These are phyloP conservation scores for Gandaritis pyraliata DNA, from an alignment of 2,888 invertebrate species.

Conservation along the genomic window DNA sequence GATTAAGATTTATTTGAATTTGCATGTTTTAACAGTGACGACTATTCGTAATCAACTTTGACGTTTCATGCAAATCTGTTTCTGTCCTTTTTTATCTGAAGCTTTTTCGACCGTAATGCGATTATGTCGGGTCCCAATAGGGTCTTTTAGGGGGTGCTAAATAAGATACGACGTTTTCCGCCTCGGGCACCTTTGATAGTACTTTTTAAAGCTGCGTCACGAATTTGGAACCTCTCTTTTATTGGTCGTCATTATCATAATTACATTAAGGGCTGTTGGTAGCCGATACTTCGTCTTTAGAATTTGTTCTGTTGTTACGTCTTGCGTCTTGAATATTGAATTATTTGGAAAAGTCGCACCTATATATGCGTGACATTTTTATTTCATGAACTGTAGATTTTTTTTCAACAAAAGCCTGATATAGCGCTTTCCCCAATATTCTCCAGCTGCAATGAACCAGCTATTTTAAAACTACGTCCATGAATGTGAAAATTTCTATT, in stretches of 20 bases:
- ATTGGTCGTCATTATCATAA: constrained; percentile 83
- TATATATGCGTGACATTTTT: constrained; percentile 80
- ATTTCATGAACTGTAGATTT: constrained; percentile 47
- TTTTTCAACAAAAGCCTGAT: too few species aligned
- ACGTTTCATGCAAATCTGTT: constrained; percentile 81
- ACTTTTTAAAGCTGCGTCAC: constrained; percentile 81
- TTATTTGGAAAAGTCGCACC: constrained; percentile 81
- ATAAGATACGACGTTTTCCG: constrained; percentile 83
- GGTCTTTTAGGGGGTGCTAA: constrained; percentile 77
- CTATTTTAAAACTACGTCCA: constrained; percentile 25
- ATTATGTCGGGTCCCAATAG: constrained; percentile 69
- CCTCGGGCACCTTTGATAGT: constrained; percentile 78
- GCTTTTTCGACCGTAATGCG: constrained; percentile 80
- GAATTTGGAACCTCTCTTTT: constrained; percentile 81
- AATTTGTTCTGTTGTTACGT: constrained; percentile 82
- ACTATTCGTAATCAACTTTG: constrained; percentile 70
- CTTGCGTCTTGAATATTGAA: constrained; percentile 80
- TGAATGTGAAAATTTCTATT: constrained; percentile 67
- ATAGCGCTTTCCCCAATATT: too few species aligned
- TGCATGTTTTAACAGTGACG: constrained; percentile 59
- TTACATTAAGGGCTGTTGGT: constrained; percentile 79
- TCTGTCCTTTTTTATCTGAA: constrained; percentile 74
- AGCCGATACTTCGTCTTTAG: constrained; percentile 80
- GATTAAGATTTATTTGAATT: constrained; percentile 56
- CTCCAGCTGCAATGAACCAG: constrained; percentile 7